Conservation (phyloP, 2,888 invertebrate species). For the Drosophila aldrichi region DNA sequence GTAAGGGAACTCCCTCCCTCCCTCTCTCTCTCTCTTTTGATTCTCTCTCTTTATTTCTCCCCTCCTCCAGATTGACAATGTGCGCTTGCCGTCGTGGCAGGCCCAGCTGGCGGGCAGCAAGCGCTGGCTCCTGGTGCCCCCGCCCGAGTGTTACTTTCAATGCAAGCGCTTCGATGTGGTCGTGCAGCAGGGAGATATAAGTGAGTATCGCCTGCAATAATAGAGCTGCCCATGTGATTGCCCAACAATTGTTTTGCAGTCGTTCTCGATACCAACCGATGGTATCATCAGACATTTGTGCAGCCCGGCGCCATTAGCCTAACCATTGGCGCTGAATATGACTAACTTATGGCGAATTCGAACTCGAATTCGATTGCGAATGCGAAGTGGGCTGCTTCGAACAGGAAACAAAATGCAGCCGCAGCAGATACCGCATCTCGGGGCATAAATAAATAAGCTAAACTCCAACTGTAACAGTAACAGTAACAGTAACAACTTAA, state of each 20-base stretch:
- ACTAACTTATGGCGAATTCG: conserved; percentile 86
- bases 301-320: conserved; percentile 96
- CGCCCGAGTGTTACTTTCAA: conserved; percentile 94
- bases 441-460: conserved; percentile 27
- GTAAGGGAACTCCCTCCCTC: conserved; percentile 17
- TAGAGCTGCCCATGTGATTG: neutral
- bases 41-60: neutral
- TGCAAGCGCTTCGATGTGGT: conserved; percentile 88
- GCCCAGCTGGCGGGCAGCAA: conserved; percentile 96
- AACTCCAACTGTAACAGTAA: conserved; percentile 36
- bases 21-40: too few relatives aligned
- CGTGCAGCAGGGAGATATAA: conserved; percentile 95
- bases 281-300: conserved; percentile 97
- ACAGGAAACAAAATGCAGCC: conserved; percentile 55
- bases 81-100: conserved; percentile 97
- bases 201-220: conserved; percentile 86
- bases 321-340: conserved; percentile 98
- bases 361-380: too few relatives aligned
- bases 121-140: conserved; percentile 95
- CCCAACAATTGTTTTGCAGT: conserved; percentile 87
- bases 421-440: conserved; percentile 23
- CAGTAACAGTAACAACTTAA: conserved; percentile 57
- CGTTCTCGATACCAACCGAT: conserved; percentile 96
- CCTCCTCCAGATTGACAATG: conserved; percentile 94
- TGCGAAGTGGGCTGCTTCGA: conserved; percentile 37